phyloP scores from a whole-genome alignment of 1,140 invertebrate genomes.

The Samia ricini region DNA sequence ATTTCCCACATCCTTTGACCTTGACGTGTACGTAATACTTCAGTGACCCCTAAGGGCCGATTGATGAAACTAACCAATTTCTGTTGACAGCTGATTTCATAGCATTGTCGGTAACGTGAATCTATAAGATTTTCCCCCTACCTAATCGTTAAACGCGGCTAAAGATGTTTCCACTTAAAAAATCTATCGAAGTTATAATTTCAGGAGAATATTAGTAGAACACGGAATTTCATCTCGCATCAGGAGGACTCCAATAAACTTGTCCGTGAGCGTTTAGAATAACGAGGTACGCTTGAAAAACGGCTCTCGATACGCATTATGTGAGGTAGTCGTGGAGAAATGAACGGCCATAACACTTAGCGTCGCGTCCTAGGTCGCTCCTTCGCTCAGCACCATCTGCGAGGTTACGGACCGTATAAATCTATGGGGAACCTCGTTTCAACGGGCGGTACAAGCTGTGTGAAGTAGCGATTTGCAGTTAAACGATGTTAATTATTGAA shows the following conservation, averaged over 20 bases:
- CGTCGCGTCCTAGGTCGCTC: constrained; percentile 3
- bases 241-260: constrained; percentile 1
- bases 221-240: neutral
- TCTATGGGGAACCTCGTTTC: constrained; percentile 6
- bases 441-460: neutral
- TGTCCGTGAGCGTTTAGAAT: neutral
- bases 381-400: constrained; percentile 4
- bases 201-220: neutral
- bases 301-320: neutral
- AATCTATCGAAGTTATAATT: neutral
- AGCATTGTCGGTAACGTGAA: too few relatives aligned
- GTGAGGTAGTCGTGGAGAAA: constrained; percentile 11
- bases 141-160: too few relatives aligned
- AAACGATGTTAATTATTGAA: neutral
- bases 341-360: constrained; percentile 14
- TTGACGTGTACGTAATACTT: too few relatives aligned
- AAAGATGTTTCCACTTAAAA: neutral
- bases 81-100: too few relatives aligned
- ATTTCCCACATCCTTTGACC: too few relatives aligned
- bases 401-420: constrained; percentile 8
- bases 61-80: too few relatives aligned
- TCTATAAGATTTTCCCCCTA: too few relatives aligned
- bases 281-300: constrained; percentile 3
- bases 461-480: neutral
- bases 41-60: too few relatives aligned